A percentile compares a stretch with the other conserved stretches of the same genome.
Evolutionary conservation across 1,140 invertebrate species (phyloP).

Genomic region (Lepidotrigona ventralis): DNA sequence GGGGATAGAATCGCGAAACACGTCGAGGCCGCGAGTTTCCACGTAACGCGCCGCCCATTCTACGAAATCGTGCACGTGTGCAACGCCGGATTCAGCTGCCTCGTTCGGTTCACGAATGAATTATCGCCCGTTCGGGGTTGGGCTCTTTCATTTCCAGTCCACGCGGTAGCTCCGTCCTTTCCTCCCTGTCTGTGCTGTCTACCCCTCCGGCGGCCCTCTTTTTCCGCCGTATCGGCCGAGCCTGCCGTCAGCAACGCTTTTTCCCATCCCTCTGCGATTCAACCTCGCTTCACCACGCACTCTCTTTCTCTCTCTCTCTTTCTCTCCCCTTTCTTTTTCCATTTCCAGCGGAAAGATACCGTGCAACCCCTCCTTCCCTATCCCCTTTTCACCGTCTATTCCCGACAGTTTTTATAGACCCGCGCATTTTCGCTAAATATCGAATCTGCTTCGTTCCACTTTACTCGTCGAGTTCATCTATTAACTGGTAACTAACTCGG

Average conservation of each 20-base stretch:
- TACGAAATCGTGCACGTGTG: slow-evolving; percentile 75
- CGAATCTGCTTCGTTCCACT: neutral
- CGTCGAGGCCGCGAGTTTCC: slow-evolving; percentile 53
- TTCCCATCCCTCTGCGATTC: slow-evolving; percentile 64
- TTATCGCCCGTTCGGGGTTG: slow-evolving; percentile 77
- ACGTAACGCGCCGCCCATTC: slow-evolving; percentile 69
- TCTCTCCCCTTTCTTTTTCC: slow-evolving; percentile 53
- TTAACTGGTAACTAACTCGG: too few relatives aligned
- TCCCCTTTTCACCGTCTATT: slow-evolving; percentile 3
- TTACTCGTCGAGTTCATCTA: neutral
- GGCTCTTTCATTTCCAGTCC: slow-evolving; percentile 80
- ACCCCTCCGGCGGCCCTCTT: slow-evolving; percentile 1
- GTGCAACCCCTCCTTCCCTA: slow-evolving; percentile 7
- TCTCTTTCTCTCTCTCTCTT: neutral
- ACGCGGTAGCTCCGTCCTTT: slow-evolving; percentile 69
- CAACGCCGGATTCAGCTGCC: slow-evolving; percentile 78
- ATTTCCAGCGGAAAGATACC: slow-evolving; percentile 62
- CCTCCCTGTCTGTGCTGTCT: slow-evolving; percentile 48
- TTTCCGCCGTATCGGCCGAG: slow-evolving; percentile 53
- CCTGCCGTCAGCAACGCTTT: slow-evolving; percentile 71
- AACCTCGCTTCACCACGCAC: slow-evolving; percentile 45
- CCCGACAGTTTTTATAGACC: slow-evolving; percentile 22
- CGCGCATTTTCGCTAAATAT: slow-evolving; percentile 20
- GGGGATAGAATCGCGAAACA: slow-evolving; percentile 22
- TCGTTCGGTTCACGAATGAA: slow-evolving; percentile 80